Conservation (phyloP, 2,797 vertebrate species). For the Phrynocephalus guinanensis region DNA sequence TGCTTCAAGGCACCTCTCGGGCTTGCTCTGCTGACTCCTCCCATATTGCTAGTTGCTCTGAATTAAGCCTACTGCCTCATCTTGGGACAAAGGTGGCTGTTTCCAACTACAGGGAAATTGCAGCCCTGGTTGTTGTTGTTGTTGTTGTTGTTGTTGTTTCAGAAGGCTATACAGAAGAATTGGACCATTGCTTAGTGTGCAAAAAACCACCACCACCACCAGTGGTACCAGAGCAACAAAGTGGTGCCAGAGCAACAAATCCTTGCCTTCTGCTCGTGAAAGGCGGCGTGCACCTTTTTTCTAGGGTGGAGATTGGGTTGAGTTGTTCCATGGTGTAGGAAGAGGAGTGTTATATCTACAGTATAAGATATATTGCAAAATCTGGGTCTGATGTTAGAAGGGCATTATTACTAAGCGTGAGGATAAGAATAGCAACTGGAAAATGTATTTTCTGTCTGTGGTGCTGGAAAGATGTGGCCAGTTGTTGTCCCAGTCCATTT, state of each 20-base stretch:
- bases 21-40: constrained; percentile 28
- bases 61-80: not conserved
- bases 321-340: not conserved
- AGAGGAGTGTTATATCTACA: not conserved
- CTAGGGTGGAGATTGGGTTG: not conserved
- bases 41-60: not conserved
- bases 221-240: not conserved
- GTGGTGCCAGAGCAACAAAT: not conserved
- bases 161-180: too few species aligned
- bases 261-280: not conserved
- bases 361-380: too few species aligned
- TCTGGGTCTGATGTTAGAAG: too few species aligned
- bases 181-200: not conserved
- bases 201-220: not conserved
- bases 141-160: too few species aligned
- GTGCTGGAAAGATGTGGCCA: not conserved
- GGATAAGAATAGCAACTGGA: not conserved
- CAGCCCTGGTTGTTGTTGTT: not conserved
- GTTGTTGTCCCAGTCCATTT: not conserved
- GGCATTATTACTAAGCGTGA: not conserved
- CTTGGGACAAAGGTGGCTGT: not conserved
- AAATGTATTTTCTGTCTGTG: not conserved
- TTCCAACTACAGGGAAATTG: not conserved
- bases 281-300: not conserved
- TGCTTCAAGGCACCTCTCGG: not conserved